Base-by-base conservation (phyloP, 2,113 vertebrate species). In the Strix aluco region DNA sequence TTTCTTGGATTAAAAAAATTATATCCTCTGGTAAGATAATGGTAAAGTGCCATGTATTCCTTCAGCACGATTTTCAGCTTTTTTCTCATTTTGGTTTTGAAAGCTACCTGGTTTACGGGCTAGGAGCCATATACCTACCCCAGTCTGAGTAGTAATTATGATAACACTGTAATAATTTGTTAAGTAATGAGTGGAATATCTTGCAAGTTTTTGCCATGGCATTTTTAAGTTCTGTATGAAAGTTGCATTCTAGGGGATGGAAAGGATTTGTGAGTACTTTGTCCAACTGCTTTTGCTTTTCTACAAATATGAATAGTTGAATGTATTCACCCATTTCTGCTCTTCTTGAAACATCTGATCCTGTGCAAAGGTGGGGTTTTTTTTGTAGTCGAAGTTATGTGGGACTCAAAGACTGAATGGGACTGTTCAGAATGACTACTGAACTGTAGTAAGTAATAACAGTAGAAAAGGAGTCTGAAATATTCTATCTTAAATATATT, bases 31-130 rank as follows among this genome's bases (percentile, higher is more conserved):
- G 8, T 74, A 70, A 90, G 14, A 7, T 26, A 72, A 27, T 8
- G 6, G 23, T 49, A 9, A 72, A 63, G 16, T 19, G 1, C 3
- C 38, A 0, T 5, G 6, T 10, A 52, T 42, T 61, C n/a, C 14
- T 59, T 67, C 42, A 82, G 7, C 36, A 26, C 1, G 1, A 32
- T 10, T 83, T 69, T 49, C 30, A 40, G 10, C 3, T 57, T 81
- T 81, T 61, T 30, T 11, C 16, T 55, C 5, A 0, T 25, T 91
- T 75, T 25, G 2, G 3, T 46, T 72, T 72, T 46, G 14, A 79
- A 82, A 20, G 11, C 22, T 63, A 6, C 22, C 29, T 44, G 40
- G 6, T 47, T 85, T 40, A 20, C 13, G 15, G 36, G 16, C 4
- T 47, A 66, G 23, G 10, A 46, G 21, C 34, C 49, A 3, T 21